A percentile compares a stretch with the other conserved stretches of the same genome.
Evolutionary conservation across 2,797 vertebrate species (phyloP).

Genomic region (Sebastes flavidus): DNA sequence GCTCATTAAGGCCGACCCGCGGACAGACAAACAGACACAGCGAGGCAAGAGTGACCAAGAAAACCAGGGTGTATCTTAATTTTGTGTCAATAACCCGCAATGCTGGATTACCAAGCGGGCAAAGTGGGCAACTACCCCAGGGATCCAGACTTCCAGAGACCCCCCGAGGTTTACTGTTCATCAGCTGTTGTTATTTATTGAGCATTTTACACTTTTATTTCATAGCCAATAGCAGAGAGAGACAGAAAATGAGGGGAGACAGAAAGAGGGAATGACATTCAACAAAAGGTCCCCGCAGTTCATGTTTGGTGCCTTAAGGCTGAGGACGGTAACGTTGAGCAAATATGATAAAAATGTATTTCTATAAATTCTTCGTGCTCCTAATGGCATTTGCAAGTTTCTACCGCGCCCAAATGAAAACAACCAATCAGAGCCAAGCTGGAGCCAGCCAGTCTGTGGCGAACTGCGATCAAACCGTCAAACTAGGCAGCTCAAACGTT

Average conservation of each 20-base stretch:
- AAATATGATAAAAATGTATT: no score
- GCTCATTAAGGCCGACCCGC: background rate
- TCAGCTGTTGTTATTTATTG: no score
- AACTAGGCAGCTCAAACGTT: background rate
- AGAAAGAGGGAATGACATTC: background rate
- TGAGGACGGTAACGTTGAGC: accelerated
- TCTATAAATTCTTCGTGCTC: no score
- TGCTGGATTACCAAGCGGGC: background rate
- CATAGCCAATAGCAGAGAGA: background rate
- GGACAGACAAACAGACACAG: background rate
- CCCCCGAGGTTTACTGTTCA: background rate
- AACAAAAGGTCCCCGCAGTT: background rate
- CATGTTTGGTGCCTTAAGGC: no score
- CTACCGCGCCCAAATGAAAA: no score
- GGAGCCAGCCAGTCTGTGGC: no score
- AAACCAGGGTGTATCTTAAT: background rate
- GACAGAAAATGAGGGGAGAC: background rate
- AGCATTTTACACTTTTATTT: background rate
- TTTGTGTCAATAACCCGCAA: background rate
- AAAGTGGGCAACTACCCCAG: background rate
- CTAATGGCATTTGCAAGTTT: no score
- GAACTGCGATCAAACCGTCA: no score
- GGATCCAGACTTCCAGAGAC: background rate
- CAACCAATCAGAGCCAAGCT: no score
- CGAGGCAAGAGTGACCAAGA: background rate